A percentile compares a stretch with the other conserved stretches of the same genome.
Conservation (phyloP, 2,888 invertebrate genomes). For the Eupithecia vulgata region DNA sequence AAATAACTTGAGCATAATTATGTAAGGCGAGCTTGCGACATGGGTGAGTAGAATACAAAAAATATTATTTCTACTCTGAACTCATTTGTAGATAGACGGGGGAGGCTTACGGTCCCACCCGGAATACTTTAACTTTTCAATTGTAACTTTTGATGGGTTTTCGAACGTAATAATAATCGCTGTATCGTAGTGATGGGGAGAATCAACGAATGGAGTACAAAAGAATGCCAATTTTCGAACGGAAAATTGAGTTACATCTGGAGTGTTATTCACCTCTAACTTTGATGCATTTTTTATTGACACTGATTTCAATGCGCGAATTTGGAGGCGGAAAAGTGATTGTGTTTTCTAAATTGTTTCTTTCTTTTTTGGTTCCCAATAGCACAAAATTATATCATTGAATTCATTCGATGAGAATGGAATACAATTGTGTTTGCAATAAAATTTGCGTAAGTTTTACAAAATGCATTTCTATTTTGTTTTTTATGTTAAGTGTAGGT, state of each 20-base stretch:
- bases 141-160: slow-evolving; percentile 85
- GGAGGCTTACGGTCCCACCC: slow-evolving; percentile 75
- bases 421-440: background rate
- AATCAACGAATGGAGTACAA: slow-evolving; percentile 76
- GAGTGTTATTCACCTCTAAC: slow-evolving; percentile 70
- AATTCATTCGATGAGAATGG: background rate
- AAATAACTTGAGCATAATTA: slow-evolving; percentile 58
- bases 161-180: slow-evolving; percentile 83
- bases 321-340: slow-evolving; percentile 44
- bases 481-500: background rate
- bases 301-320: slow-evolving; percentile 54
- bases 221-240: slow-evolving; percentile 81
- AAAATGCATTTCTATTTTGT: too few relatives aligned
- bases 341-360: slow-evolving; percentile 43
- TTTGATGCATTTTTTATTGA: slow-evolving; percentile 64
- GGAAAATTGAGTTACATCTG: slow-evolving; percentile 79
- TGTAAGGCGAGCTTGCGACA: slow-evolving; percentile 56
- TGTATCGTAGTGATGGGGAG: slow-evolving; percentile 76
- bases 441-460: background rate
- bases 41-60: slow-evolving; percentile 68
- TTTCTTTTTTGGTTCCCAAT: slow-evolving; percentile 16
- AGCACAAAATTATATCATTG: background rate
- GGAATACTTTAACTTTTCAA: slow-evolving; percentile 85
- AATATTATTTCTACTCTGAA: slow-evolving; percentile 78
- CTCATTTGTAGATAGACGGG: slow-evolving; percentile 77